These are phyloP conservation scores for Hemistola chrysoprasaria DNA, from an alignment of 2,888 invertebrate genomes.

Conservation along the genomic window DNA sequence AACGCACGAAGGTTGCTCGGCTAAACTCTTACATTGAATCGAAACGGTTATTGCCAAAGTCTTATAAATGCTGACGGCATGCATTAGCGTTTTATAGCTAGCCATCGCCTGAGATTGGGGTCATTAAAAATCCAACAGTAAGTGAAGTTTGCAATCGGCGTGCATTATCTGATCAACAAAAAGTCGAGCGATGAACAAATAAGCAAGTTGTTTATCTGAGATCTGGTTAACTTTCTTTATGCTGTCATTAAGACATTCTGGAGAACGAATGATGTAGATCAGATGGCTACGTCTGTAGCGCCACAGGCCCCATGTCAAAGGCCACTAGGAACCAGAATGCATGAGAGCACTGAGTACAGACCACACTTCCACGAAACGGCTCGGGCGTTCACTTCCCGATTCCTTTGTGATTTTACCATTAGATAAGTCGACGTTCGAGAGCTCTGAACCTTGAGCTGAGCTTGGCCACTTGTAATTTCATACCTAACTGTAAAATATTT, in stretches of 20 bases:
- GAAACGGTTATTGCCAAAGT: constrained; percentile 63
- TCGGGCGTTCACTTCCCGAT: constrained; percentile 15
- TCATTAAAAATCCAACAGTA: constrained; percentile 35
- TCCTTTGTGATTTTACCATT: constrained; percentile 17
- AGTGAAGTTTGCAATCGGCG: constrained; percentile 7
- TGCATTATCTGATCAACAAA: constrained; percentile 5
- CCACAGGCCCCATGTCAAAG: constrained; percentile 36
- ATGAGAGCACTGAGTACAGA: constrained; percentile 7
- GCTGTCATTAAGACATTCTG: constrained; percentile 47
- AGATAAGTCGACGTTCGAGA: too few species aligned
- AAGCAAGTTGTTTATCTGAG: constrained; percentile 40
- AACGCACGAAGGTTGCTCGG: constrained; percentile 69
- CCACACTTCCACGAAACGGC: constrained; percentile 21
- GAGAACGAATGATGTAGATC: constrained; percentile 43
- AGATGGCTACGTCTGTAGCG: constrained; percentile 30
- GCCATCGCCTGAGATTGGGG: constrained; percentile 48
- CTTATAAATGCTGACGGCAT: constrained; percentile 41
- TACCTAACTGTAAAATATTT: constrained; percentile 7
- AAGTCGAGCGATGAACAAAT: constrained; percentile 10
- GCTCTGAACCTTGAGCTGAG: neutral
- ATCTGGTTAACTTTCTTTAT: constrained; percentile 43
- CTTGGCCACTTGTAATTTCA: neutral
- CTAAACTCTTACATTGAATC: constrained; percentile 60
- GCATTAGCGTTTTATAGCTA: constrained; percentile 44
- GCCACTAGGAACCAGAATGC: constrained; percentile 25